phyloP scores from a whole-genome alignment of 1,140 invertebrate species.

The Pseudoatta argentina region DNA sequence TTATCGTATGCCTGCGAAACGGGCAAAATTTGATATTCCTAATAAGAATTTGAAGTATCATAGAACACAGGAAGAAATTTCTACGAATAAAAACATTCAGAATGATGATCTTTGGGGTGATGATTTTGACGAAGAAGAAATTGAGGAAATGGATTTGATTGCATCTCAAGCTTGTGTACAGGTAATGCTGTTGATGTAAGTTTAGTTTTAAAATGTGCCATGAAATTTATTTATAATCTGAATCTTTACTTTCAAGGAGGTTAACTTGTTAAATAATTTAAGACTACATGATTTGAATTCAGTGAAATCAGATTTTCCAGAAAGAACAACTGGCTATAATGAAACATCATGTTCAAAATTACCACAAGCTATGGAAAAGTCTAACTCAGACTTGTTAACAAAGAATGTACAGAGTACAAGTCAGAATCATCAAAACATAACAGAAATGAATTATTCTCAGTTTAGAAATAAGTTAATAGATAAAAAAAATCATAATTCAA shows the following conservation, averaged over 20 bases:
- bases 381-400: constrained; percentile 16
- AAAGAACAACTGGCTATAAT: constrained; percentile 39
- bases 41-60: not conserved
- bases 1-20: constrained; percentile 22
- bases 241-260: constrained; percentile 48
- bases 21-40: constrained; percentile 13
- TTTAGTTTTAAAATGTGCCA: not conserved
- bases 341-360: constrained; percentile 62
- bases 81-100: constrained; percentile 21
- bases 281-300: not conserved
- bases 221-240: not conserved
- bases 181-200: constrained; percentile 11
- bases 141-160: constrained; percentile 82
- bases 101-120: constrained; percentile 80
- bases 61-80: not conserved
- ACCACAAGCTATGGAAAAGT: constrained; percentile 35
- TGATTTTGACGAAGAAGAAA: constrained; percentile 80
- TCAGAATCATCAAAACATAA: constrained; percentile 13
- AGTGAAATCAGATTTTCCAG: constrained; percentile 2
- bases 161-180: constrained; percentile 78
- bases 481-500: constrained; percentile 75
- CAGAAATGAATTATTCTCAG: constrained; percentile 63
- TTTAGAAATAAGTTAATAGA: constrained; percentile 71
- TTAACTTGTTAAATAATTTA: not conserved
- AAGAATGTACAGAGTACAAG: constrained; percentile 15